Evolutionary conservation across 2,888 invertebrate genomes (phyloP).

Genomic region (Cryptophagus acutangulus): DNA sequence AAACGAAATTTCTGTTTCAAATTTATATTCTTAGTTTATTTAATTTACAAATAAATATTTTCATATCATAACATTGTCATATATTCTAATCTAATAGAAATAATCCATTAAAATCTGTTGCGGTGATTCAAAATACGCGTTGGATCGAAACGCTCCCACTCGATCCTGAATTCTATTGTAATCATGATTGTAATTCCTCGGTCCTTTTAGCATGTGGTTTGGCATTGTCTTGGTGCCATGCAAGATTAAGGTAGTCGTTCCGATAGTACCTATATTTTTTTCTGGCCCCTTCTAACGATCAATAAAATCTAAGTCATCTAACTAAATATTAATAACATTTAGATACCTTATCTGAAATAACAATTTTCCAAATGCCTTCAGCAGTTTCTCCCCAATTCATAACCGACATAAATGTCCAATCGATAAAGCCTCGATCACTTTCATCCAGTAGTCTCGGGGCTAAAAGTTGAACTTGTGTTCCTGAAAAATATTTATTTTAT

Average conservation of each 20-base stretch:
- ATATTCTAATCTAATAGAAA: no score
- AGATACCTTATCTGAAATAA: constrained; percentile 50
- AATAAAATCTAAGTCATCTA: no score
- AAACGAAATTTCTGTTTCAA: no score
- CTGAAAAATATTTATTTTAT: constrained; percentile 44
- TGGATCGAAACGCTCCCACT: no score
- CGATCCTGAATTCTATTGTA: constrained; percentile 44
- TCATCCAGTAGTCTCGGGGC: constrained; percentile 65
- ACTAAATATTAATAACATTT: constrained; percentile 2
- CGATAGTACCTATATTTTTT: constrained; percentile 56
- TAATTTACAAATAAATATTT: no score
- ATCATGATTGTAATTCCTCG: constrained; percentile 52
- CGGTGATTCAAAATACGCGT: no score
- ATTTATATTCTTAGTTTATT: no score
- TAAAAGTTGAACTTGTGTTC: constrained; percentile 65
- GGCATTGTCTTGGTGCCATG: constrained; percentile 68
- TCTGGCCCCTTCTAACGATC: constrained; percentile 47
- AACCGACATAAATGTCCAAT: constrained; percentile 86
- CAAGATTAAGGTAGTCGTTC: constrained; percentile 56
- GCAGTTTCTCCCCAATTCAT: constrained; percentile 88
- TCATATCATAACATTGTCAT: no score
- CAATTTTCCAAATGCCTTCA: constrained; percentile 61
- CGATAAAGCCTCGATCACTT: constrained; percentile 65
- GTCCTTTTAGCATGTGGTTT: constrained; percentile 56
- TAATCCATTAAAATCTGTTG: no score